Evolutionary conservation across 2,888 invertebrate genomes (phyloP), one percentile per base, ranked within the genome.

Genomic region (Himalopsyche anomala): DNA sequence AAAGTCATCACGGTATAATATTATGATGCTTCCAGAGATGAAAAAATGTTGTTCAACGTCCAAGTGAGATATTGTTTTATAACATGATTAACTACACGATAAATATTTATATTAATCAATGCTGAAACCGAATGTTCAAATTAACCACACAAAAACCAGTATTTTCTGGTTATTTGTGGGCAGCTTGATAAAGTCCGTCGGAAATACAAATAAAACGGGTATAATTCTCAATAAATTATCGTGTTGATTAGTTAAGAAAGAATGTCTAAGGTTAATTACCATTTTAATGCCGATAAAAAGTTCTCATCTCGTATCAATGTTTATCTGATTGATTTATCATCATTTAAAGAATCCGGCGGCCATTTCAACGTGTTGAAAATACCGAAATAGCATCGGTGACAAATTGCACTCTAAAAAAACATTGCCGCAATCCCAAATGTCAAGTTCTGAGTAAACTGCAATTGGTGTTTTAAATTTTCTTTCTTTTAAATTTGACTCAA

Each of bases 71-170:
- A 12, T 74, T 74, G 36, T 74, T 36, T 74, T 74, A 12, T 28
- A 15, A 38, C 3, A 12, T 9, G 15, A 12, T 19, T 62, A 9
- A 62, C 62, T 3, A 5, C 0, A 19, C 4, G n/a, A 62, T 62
- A 74, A 74, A 74, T 36, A 74, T 74, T 28, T 74, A 74, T n/a
- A 74, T 74, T 11, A 74, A 74, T 74, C 38, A 36, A 74, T 62
- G n/a, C 28, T 9, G 8, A 36, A 38, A 74, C n/a, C 19, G 15
- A 28, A 36, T 74, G 19, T 36, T 12, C 0, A 74, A 5, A 36
- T 74, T 74, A 12, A 74, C 74, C 2, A 36, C 36, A 3, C 15
- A 6, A 38, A 74, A 74, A 12, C 74, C 74, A 36, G 74, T 74
- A 74, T 74, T 74, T 36, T 74, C 38, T 12, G 36, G 74, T 36